Evolutionary conservation across 1,140 invertebrate species (phyloP).

Genomic region (Nephila pilipes): DNA sequence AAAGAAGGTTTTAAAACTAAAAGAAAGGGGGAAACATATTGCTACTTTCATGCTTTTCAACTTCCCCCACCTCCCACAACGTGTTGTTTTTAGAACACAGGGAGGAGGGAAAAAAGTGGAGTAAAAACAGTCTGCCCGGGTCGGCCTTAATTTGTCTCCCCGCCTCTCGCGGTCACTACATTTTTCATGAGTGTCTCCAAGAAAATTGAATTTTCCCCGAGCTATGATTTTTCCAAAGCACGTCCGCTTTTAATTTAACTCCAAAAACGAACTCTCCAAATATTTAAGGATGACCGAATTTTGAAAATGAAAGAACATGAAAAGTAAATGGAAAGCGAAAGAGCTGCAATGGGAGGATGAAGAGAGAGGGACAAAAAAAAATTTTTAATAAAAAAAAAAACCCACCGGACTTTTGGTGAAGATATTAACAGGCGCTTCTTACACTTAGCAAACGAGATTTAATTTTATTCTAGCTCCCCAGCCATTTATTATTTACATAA

Average conservation of each 20-base stretch:
- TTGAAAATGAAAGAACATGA: constrained; percentile 23
- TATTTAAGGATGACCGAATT: constrained; percentile 65
- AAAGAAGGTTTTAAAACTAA: not conserved
- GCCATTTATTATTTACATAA: constrained; percentile 65
- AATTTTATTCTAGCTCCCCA: constrained; percentile 39
- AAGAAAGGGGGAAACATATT: not conserved
- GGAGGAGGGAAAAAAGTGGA: not conserved
- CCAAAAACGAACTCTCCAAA: constrained; percentile 45
- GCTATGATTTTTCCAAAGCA: constrained; percentile 69
- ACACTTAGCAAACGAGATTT: constrained; percentile 58
- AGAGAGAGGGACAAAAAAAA: not conserved
- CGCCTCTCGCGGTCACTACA: constrained; percentile 7
- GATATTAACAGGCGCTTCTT: constrained; percentile 51
- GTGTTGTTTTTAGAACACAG: too few relatives aligned
- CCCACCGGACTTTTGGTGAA: not conserved
- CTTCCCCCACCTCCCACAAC: too few relatives aligned
- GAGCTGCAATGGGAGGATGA: not conserved
- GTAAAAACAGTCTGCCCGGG: not conserved
- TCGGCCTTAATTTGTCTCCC: constrained; percentile 40
- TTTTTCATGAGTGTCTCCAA: constrained; percentile 62
- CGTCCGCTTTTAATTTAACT: constrained; percentile 75
- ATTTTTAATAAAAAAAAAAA: not conserved
- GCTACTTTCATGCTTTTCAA: not conserved
- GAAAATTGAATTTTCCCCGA: constrained; percentile 68
- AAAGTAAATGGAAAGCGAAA: constrained; percentile 2